Percentiles rank a stretch among this genome's conserved stretches.
Conservation (phyloP, 1,140 invertebrate species). For the Drosophila teissieri region DNA sequence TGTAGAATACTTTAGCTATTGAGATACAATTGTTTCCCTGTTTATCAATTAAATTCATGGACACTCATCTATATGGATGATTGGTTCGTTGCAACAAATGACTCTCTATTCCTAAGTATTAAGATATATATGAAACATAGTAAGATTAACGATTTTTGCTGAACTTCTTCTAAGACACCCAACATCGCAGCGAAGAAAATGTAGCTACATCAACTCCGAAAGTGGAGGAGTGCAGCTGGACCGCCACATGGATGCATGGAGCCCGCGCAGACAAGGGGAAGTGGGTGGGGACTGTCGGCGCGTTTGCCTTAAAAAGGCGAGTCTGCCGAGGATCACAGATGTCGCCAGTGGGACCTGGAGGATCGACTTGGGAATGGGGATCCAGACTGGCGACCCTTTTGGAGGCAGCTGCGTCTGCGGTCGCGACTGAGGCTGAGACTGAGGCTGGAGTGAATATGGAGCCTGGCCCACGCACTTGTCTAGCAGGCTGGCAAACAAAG, state of each 20-base stretch:
- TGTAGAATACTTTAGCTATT: neutral
- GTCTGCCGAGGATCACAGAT: constrained; percentile 67
- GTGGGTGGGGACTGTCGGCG: constrained; percentile 30
- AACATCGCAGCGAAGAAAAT: neutral
- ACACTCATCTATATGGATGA: too few relatives aligned
- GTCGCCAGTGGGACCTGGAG: constrained; percentile 49
- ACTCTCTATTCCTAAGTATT: too few relatives aligned
- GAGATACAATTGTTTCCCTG: neutral
- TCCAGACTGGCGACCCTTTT: constrained; percentile 48
- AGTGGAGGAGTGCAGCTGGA: constrained; percentile 50
- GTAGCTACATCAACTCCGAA: constrained; percentile 1
- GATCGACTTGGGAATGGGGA: neutral
- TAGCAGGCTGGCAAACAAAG: constrained; percentile 50
- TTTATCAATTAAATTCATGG: neutral
- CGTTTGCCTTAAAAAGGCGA: constrained; percentile 69
- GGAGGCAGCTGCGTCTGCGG: constrained; percentile 41
- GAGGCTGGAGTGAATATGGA: too few relatives aligned
- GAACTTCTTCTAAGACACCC: neutral
- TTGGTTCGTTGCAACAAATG: too few relatives aligned
- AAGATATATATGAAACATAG: too few relatives aligned
- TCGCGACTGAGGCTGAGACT: too few relatives aligned
- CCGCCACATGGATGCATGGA: constrained; percentile 8
- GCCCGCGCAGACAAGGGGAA: constrained; percentile 17
- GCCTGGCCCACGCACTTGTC: constrained; percentile 72
- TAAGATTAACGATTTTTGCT: neutral